phyloP scores from a whole-genome alignment of 2,113 vertebrate species.

The Bothrops jararaca region DNA sequence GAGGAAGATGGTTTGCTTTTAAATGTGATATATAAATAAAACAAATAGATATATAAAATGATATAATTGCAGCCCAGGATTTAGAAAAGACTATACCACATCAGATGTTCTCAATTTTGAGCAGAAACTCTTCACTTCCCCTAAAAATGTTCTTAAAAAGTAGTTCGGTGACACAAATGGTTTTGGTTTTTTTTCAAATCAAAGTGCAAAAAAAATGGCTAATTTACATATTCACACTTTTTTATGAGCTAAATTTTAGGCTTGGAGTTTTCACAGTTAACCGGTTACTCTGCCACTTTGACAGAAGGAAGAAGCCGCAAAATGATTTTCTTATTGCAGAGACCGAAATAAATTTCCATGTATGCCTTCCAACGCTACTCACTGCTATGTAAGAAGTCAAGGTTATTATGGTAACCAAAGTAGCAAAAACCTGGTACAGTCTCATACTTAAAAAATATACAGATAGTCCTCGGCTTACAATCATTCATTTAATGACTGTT shows the following conservation, averaged over 20 bases:
- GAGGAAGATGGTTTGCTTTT: background rate
- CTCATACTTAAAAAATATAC: background rate
- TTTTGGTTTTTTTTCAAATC: background rate
- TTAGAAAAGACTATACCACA: background rate
- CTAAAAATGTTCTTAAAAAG: background rate
- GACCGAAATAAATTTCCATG: background rate
- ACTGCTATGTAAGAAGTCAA: background rate
- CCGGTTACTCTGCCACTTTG: background rate
- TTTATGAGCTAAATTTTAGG: background rate
- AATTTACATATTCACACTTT: background rate
- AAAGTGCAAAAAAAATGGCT: accelerated
- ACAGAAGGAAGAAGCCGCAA: background rate
- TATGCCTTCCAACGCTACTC: background rate
- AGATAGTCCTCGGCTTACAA: background rate
- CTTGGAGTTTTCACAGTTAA: slow-evolving; percentile 9
- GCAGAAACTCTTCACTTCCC: background rate
- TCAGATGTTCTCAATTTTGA: background rate
- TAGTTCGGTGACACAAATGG: background rate
- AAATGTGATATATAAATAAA: background rate
- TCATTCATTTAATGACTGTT: background rate
- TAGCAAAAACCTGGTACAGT: background rate
- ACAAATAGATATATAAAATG: background rate
- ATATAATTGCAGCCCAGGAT: background rate
- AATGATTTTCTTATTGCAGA: background rate
- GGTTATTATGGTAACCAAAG: background rate